Conservation (phyloP, 2,888 invertebrate species). For the Poecilobothrus nobilitatus region DNA sequence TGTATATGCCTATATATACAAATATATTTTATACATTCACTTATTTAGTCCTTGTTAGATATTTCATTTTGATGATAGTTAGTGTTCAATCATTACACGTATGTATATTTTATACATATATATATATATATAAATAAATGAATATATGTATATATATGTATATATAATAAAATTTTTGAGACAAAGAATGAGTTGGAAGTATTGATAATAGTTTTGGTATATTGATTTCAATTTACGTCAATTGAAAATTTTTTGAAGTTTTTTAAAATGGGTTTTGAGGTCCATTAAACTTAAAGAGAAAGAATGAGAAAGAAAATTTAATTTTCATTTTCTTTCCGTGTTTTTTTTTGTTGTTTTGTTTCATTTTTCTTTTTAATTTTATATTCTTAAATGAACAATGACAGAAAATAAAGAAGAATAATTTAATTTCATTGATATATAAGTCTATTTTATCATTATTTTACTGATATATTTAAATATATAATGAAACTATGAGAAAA, state of each 20-base stretch:
- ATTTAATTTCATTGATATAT: neutral
- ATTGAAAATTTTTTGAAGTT: neutral
- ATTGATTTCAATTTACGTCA: conserved; percentile 4
- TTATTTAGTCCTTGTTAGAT: neutral
- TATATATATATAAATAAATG: neutral
- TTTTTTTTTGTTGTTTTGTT: neutral
- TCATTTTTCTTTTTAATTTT: neutral
- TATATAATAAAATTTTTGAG: neutral
- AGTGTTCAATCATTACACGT: too few relatives aligned
- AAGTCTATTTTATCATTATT: neutral
- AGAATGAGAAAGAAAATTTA: neutral
- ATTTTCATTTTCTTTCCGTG: neutral
- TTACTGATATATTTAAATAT: neutral
- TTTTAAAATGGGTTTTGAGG: neutral
- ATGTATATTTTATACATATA: too few relatives aligned
- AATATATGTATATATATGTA: neutral
- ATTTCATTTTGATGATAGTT: neutral
- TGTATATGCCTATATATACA: too few relatives aligned
- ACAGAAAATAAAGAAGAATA: neutral
- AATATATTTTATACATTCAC: too few relatives aligned
- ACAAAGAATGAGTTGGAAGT: neutral
- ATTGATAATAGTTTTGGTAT: neutral
- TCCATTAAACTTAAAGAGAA: neutral
- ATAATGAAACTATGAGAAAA: neutral
- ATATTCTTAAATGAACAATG: neutral